Evolutionary conservation across 2,113 vertebrate species (phyloP).

Genomic region (Bubo scandiacus): DNA sequence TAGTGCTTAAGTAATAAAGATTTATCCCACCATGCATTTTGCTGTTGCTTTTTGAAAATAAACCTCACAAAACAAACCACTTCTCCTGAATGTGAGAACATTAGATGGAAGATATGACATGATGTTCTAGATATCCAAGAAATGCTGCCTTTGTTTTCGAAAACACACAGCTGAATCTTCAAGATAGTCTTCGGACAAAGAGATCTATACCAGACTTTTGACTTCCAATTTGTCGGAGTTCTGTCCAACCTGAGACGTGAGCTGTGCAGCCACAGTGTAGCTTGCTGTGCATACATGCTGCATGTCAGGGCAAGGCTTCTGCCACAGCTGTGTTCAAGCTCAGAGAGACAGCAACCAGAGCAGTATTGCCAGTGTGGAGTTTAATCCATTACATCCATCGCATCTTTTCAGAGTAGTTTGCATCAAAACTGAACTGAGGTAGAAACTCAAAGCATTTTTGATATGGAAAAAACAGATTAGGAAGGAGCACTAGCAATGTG

Average conservation of each 20-base stretch:
- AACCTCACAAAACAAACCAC: background rate
- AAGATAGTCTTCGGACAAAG: background rate
- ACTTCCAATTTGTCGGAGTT: background rate
- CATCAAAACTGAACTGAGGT: background rate
- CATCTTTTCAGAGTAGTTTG: background rate
- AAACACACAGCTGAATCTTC: background rate
- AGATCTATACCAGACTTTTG: background rate
- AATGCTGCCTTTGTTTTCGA: background rate
- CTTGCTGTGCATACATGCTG: accelerated
- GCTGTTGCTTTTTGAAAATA: background rate
- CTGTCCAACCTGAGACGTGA: background rate
- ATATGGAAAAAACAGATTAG: background rate
- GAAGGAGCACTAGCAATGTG: background rate
- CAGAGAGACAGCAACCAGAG: background rate
- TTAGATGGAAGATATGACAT: background rate
- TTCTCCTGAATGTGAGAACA: background rate
- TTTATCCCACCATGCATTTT: constrained; percentile 30
- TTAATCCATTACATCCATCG: background rate
- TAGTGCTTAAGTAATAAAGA: constrained; percentile 27
- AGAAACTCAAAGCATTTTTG: background rate
- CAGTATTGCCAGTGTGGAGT: background rate
- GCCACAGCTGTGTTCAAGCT: background rate
- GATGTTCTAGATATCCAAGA: background rate
- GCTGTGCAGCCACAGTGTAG: background rate
- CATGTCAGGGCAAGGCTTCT: background rate